phyloP scores from a whole-genome alignment of 1,140 invertebrate genomes.

The Prorops nasuta region DNA sequence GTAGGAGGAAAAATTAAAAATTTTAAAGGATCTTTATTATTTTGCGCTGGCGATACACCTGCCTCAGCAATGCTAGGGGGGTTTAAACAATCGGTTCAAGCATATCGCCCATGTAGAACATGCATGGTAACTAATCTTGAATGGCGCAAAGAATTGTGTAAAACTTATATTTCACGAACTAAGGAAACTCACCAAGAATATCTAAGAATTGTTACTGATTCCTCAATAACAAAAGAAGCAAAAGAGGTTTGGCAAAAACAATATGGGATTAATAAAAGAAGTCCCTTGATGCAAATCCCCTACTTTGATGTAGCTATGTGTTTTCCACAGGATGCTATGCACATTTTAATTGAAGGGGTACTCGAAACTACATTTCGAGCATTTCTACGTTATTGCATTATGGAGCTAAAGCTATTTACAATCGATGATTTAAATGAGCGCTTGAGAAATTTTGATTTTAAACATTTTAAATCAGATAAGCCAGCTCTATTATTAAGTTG shows the following conservation, averaged over 20 bases:
- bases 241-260: constrained; percentile 13
- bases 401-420: constrained; percentile 10
- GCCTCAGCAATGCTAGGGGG: background rate
- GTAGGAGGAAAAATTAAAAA: background rate
- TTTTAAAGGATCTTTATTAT: constrained; percentile 4
- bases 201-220: constrained; percentile 12
- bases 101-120: background rate
- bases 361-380: constrained; percentile 6
- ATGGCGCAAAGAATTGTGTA: background rate
- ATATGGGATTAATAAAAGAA: constrained; percentile 19
- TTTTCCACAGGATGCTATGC: constrained; percentile 29
- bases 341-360: constrained; percentile 23
- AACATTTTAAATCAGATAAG: constrained; percentile 17
- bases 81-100: background rate
- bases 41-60: constrained; percentile 2
- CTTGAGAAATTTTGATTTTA: constrained; percentile 17
- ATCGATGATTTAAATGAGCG: constrained; percentile 19
- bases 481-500: constrained; percentile 10
- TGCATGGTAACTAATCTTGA: constrained; percentile 15
- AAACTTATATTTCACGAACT: constrained; percentile 8
- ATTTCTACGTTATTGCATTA: constrained; percentile 13
- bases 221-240: constrained; percentile 5
- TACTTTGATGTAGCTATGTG: constrained; percentile 21
- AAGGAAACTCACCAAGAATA: constrained; percentile 7
- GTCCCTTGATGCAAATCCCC: constrained; percentile 16